Evolutionary conservation across 2,888 invertebrate species (phyloP), one percentile per base, ranked within the genome.

Genomic region (Agrochola lychnidis): DNA sequence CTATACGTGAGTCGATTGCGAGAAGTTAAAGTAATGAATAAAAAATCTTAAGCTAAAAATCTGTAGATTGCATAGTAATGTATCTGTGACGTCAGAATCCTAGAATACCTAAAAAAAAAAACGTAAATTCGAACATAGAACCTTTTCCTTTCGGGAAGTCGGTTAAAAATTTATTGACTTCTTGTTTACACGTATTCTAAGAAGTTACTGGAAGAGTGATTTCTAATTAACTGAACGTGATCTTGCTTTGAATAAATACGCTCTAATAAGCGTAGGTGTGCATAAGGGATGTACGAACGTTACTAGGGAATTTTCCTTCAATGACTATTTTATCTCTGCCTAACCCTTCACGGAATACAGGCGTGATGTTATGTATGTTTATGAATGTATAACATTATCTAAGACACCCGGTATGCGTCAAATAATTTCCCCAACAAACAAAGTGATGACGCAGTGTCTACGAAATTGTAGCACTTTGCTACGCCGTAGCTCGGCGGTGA

Each of bases 401-500:
- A 14, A 40, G 25, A 16, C 25, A 19, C 22, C 14, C 5, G 16
- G 42, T 42, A 51, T 14, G 12, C 14, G 14, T 25, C 72, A 16
- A 51, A 71, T 51, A 51, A 25, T 71, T 72, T 51, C 25, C 22
- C 6, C 14, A 6, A 6, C 25, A 36, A 51, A n/a, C 48, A 79
- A 79, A 51, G 25, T n/a, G 12, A 63, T 79, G 63, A 63, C 63
- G 63, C n/a, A 51, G 25, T 0, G 4, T 14, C 78, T 73, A 56
- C 74, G 25, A 57, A 7, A 16, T 48, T n/a, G 61, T 62, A 78
- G 66, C 48, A 45, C 19, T 4, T n/a, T 56, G 66, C 81, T 61
- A 78, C 81, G 74, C 59, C 81, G 74, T 78, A 78, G 78, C 42
- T 7, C 1, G 9, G n/a, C 0, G 14, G 4, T 80, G 62, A n/a